These are phyloP conservation scores for Caenorhabditis drosophilae DNA, from an alignment of 2,888 invertebrate species.

Conservation along the genomic window DNA sequence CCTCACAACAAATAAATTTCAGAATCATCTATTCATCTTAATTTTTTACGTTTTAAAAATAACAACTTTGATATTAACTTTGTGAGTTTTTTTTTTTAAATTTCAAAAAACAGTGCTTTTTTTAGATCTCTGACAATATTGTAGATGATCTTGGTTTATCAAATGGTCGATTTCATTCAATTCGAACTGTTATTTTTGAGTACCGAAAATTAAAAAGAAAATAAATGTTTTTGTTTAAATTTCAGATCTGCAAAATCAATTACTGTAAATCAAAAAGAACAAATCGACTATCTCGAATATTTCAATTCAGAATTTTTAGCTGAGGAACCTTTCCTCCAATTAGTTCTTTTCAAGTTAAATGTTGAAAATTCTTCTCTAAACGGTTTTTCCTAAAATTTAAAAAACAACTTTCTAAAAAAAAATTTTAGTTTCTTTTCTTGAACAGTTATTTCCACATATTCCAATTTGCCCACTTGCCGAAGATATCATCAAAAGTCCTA, in stretches of 20 bases:
- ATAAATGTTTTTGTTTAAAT: not conserved
- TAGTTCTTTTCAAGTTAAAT: not conserved
- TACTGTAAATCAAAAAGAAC: not conserved
- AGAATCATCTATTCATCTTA: constrained; percentile 22
- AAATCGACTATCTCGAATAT: too few relatives aligned
- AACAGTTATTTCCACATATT: constrained; percentile 7
- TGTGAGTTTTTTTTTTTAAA: too few relatives aligned
- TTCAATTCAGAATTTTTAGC: too few relatives aligned
- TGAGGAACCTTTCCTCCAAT: not conserved
- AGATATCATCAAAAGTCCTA: constrained; percentile 7
- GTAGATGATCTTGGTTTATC: constrained; percentile 26
- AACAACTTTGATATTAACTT: too few relatives aligned
- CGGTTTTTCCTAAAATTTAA: not conserved
- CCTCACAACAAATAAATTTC: not conserved
- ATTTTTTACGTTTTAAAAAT: too few relatives aligned
- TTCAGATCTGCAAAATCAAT: too few relatives aligned
- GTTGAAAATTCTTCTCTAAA: not conserved
- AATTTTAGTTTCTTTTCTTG: too few relatives aligned
- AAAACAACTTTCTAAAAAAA: too few relatives aligned
- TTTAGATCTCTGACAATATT: constrained; percentile 24
- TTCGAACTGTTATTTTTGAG: constrained; percentile 22
- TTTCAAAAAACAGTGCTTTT: not conserved
- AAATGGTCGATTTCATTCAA: constrained; percentile 19
- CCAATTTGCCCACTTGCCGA: constrained; percentile 5
- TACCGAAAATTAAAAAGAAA: not conserved